These are phyloP conservation scores for Hippocampus guttulatus DNA, from an alignment of 2,113 vertebrate genomes.

Conservation along the genomic window DNA sequence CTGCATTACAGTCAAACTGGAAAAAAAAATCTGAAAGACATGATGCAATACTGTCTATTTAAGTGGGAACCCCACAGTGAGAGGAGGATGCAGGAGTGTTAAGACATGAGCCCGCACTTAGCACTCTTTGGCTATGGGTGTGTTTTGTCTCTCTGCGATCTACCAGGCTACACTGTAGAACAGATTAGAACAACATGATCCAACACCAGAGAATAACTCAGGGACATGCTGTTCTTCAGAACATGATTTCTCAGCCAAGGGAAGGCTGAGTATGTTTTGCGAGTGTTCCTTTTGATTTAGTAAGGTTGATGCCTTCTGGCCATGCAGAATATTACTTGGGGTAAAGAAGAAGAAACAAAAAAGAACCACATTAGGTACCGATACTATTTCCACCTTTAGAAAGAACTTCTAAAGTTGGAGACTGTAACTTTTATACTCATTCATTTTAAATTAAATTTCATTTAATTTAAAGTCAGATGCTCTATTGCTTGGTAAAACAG, in stretches of 20 bases:
- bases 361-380: background rate
- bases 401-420: constrained; percentile 25
- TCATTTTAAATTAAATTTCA: too few species aligned
- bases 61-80: background rate
- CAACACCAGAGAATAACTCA: constrained; percentile 44
- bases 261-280: constrained; percentile 28
- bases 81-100: constrained; percentile 36
- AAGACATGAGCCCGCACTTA: constrained; percentile 33
- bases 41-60: background rate
- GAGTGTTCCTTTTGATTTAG: constrained; percentile 51
- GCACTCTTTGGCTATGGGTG: constrained; percentile 51
- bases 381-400: constrained; percentile 29
- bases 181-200: constrained; percentile 59
- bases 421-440: constrained; percentile 33
- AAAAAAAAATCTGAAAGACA: background rate
- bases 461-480: constrained; percentile 36
- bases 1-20: background rate
- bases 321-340: constrained; percentile 34
- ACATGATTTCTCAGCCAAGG: constrained; percentile 55
- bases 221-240: constrained; percentile 57
- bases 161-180: constrained; percentile 50
- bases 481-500: constrained; percentile 44
- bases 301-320: constrained; percentile 45
- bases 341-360: too few species aligned
- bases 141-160: constrained; percentile 57